Evolutionary conservation across 2,797 vertebrate genomes (phyloP).

Genomic region (Tapirus indicus): DNA sequence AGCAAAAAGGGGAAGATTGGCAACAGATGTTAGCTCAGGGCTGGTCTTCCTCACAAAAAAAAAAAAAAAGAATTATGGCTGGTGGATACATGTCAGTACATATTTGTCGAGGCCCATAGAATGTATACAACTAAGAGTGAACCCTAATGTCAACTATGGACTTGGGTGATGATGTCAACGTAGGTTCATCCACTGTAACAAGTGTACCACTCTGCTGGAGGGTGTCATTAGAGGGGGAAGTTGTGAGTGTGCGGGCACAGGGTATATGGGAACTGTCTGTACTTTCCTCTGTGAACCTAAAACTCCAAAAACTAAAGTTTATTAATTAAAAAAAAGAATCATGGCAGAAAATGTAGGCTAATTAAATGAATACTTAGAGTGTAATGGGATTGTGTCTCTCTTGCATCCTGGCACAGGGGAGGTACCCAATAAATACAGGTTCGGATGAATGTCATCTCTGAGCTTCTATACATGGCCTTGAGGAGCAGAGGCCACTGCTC

Average conservation of each 20-base stretch:
- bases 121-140: neutral
- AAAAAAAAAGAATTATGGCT: neutral
- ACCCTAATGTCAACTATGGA: neutral
- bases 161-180: neutral
- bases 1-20: too few relatives aligned
- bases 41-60: too few relatives aligned
- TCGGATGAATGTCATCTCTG: neutral
- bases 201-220: neutral
- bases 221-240: neutral
- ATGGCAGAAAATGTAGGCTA: neutral
- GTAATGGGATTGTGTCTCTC: neutral
- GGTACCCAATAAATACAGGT: neutral
- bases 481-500: neutral
- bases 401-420: neutral
- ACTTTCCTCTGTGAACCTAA: neutral
- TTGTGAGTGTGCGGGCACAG: neutral
- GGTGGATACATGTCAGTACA: neutral
- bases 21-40: too few relatives aligned
- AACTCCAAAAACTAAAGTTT: neutral
- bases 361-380: neutral
- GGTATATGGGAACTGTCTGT: neutral
- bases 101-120: neutral
- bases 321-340: neutral
- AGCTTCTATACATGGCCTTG: accelerated
- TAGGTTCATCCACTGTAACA: neutral